Base-by-base conservation (phyloP, 2,113 vertebrate genomes). In the Cololabis saira region DNA sequence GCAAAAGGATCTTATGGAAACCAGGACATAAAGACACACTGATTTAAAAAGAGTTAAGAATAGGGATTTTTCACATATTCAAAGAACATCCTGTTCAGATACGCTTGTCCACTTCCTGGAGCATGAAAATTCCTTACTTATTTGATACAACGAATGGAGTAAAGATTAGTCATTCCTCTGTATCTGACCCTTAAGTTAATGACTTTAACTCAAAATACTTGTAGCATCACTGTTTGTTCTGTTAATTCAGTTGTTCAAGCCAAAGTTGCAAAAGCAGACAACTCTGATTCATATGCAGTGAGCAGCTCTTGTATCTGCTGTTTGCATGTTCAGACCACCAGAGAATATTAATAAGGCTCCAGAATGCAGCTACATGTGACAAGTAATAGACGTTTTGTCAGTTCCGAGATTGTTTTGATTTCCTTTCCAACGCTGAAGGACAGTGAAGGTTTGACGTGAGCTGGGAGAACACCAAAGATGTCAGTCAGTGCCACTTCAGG, bases 1-100 rank as follows among this genome's bases (percentile, higher is more conserved):
- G 57, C 12, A 52, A 44, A 61, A 69, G 68, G 50, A 49, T 76
- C 0, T 66, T 16, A 59, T 8, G 19, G 37, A 57, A 71, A 71
- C 33, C 42, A 73, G 68, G 42, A 61, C 57, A 70, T 2, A 10
- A 33, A 37, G 55, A 54, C 66, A 59, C 45, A 18, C 8, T 64
- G 57, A 58, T 43, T 33, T n/a, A n/a, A n/a, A n/a, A 14, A 27
- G 19, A 60, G 18, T 70, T 67, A n/a, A 6, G 14, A 56, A 13
- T n/a, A 27, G 7, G 52, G 30, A 21, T 43, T 59, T 45, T 44
- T 57, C 45, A 18, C 16, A 16, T 43, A 17, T 55, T 33, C 21
- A 18, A 15, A 24, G 15, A 59, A 17, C n/a, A 4, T 8, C 50
- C 40, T 15, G 41, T 60, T 67, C 19, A 44, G 44, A 66, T 21